Evolutionary conservation across 2,113 vertebrate genomes (phyloP), one percentile per base, ranked within the genome.

Genomic region (Calypte anna): DNA sequence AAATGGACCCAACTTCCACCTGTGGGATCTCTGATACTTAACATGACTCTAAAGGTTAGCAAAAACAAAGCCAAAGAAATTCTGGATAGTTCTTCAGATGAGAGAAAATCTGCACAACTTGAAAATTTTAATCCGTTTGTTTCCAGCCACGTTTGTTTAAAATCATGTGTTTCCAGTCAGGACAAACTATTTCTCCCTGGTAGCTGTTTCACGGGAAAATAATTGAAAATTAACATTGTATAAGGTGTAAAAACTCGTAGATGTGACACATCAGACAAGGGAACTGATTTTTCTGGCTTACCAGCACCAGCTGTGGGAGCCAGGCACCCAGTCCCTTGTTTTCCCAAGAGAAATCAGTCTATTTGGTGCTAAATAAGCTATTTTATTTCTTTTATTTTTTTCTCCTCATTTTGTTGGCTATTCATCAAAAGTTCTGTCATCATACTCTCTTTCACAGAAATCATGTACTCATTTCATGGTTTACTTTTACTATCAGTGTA

Each of bases 401-500:
- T 75, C 36, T 33, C 93, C 82, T 28, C 27, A 4, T 77, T 86
- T 59, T 62, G 22, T 69, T 48, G 68, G 24, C 25, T 51, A 7
- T n/a, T 11, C 43, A 18, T 44, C 73, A 36, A 2, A 88, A 74
- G 23, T 50, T 66, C 48, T 86, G 53, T 31, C 63, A 33, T 54
- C 31, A 7, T 86, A 5, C 48, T 70, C 63, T 66, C 67, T 74
- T 51, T 59, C 55, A 18, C 18, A 46, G 22, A 53, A 86, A 62
- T 28, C 0, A 68, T 22, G 30, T 61, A 44, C 67, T 85, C 59
- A 8, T 54, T 94, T 51, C 38, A 40, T 8, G 7, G 67, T 48
- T 51, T 63, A 18, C 55, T 95, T 90, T 70, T 95, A 70, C 61
- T 88, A 93, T 68, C 48, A 78, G 64, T 57, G 57, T 86, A 91